Evolutionary conservation across 2,113 vertebrate genomes (phyloP).

Genomic region (Cacatua alba): DNA sequence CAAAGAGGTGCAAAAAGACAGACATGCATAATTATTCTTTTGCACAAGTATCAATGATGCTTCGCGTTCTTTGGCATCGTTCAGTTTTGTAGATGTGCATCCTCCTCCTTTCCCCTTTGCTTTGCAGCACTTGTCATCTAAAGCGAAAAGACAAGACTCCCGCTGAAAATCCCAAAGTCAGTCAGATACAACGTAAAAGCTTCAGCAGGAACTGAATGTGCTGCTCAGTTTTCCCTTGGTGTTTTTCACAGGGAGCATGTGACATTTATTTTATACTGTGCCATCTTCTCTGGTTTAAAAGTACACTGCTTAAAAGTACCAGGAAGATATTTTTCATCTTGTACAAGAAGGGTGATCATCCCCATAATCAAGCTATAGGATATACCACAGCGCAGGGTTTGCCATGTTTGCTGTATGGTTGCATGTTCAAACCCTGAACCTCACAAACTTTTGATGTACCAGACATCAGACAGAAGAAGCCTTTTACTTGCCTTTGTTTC

Average conservation of each 20-base stretch:
- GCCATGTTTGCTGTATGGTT: not conserved
- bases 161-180: not conserved
- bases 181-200: not conserved
- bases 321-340: not conserved
- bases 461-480: not conserved
- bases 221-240: not conserved
- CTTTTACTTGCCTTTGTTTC: not conserved
- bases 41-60: not conserved
- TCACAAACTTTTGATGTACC: not conserved
- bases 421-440: not conserved
- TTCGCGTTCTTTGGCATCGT: not conserved
- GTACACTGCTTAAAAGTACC: not conserved
- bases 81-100: not conserved
- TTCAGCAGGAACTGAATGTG: not conserved
- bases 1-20: constrained; percentile 10
- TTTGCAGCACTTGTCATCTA: not conserved
- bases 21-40: not conserved
- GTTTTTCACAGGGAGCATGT: not conserved
- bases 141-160: not conserved
- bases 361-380: not conserved
- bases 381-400: not conserved
- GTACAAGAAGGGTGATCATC: not conserved
- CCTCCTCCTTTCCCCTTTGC: not conserved
- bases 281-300: not conserved
- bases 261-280: not conserved